Evolutionary conservation across 2,888 invertebrate genomes (phyloP).

Genomic region (Agrochola macilenta): DNA sequence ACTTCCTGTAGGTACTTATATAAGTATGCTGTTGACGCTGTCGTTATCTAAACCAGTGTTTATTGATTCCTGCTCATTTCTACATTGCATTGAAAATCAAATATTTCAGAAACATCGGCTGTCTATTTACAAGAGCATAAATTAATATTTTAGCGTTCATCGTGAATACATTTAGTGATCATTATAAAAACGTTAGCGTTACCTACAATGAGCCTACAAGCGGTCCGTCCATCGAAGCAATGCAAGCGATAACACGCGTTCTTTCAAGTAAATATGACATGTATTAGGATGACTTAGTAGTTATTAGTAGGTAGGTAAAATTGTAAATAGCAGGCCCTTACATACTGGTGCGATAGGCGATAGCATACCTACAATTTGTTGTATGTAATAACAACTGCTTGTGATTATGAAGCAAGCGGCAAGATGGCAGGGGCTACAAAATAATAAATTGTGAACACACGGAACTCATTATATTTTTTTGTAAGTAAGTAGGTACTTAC

Average conservation of each 20-base stretch:
- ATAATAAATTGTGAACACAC: background rate
- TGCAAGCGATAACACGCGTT: conserved; percentile 18
- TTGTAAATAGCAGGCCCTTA: background rate
- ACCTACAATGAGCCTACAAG: too few relatives aligned
- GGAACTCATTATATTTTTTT: background rate
- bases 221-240: background rate
- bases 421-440: background rate
- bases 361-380: background rate
- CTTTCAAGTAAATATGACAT: background rate
- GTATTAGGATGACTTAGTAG: background rate
- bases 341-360: background rate
- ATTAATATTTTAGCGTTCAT: background rate
- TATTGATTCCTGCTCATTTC: background rate
- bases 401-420: too few relatives aligned
- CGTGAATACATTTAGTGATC: background rate
- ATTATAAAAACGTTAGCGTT: background rate
- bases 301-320: background rate
- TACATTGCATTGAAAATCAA: background rate
- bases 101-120: background rate
- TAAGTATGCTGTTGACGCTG: too few relatives aligned
- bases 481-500: too few relatives aligned
- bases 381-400: background rate
- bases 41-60: too few relatives aligned
- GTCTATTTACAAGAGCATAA: background rate
- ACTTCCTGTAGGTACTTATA: too few relatives aligned